Evolutionary conservation across 2,888 invertebrate genomes (phyloP), one percentile per base, ranked within the genome.

Genomic region (Petrolisthes manimaculis): DNA sequence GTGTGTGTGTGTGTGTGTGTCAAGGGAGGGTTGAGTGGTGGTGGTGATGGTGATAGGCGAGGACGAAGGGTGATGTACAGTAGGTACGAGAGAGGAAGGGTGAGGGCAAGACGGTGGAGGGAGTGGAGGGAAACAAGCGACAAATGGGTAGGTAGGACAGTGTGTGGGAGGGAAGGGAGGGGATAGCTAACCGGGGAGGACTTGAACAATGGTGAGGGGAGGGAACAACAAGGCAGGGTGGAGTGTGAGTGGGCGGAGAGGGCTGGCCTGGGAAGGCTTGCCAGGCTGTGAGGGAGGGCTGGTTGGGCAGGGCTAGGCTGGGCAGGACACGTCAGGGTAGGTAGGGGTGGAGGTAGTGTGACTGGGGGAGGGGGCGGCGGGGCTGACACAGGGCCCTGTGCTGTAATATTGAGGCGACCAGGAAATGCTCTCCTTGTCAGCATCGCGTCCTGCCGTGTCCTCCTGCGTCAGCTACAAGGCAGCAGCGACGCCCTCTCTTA

Each of bases 341-440:
- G 74, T 21, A 71, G 83, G 83, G 83, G 54, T 5, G 83, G 71
- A n/a, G 51, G 53, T 9, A 54, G 54, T 71, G 81, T 18, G 69
- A 21, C 21, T 21, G 83, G 55, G 83, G 83, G n/a, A 37, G 83
- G 83, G 83, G 56, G 69, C 51, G 83, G 71, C 69, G 67, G 83
- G 78, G 77, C 84, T 55, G 82, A 86, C 86, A 86, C 56, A 82
- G 86, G 79, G 81, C n/a, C 82, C 82, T 75, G 75, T 82, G 75
- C 74, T 86, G 86, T 86, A 86, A 86, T 86, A 86, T 86, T 86
- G 86, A 86, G 82, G 81, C 81, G 81, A 86, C 86, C 82, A 86
- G 86, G 86, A 86, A 86, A 86, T 81, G 71, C 86, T 86, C 86
- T 86, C 82, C 82, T 81, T 86, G 86, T 82, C 86, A 86, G 74